Evolutionary conservation across 2,797 vertebrate genomes (phyloP), one percentile per base, ranked within the genome.

Genomic region (Acipenser oxyrinchus): DNA sequence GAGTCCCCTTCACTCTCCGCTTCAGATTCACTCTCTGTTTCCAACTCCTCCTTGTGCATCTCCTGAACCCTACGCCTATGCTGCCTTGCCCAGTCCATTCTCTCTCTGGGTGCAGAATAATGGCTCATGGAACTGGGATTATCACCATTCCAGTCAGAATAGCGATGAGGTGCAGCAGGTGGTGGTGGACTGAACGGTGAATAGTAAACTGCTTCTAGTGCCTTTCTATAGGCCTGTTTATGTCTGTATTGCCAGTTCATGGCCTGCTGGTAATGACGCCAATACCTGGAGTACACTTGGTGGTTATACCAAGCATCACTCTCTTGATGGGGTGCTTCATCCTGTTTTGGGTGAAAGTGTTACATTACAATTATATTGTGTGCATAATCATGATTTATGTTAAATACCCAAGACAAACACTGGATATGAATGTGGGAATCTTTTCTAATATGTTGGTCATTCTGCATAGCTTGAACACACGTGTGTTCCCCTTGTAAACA

Each of bases 201-300:
- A 51, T 53, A 66, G n/a, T 87, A 85, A 1, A 84, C 83, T 2
- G 87, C 88, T 68, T 85, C 82, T 69, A 90, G 2, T 11, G 94
- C 93, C 78, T 84, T 94, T 53, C 68, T 77, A 78, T 96, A 96
- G 74, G 95, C 93, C 0, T 15, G 80, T 68, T 81, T 81, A 82
- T 98, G 95, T 62, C 79, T 89, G 60, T 72, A 87, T 79, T 94
- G 85, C 96, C 95, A 99, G 68, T 79, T 72, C 93, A 95, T 93
- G 1, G 93, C 93, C 67, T 93, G 88, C 68, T 76, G 84, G 69
- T 97, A 97, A 86, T 98, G 96, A 59, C 83, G 87, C 96, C 96
- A 99, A 81, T 96, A 98, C 57, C 89, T 88, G 10, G 77, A 52
- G 6, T 94, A 98, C 1, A 88, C 79, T 0, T 84, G 82, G 61